Base-by-base conservation (phyloP, 1,140 invertebrate genomes). In the Steinernema khuongi region DNA sequence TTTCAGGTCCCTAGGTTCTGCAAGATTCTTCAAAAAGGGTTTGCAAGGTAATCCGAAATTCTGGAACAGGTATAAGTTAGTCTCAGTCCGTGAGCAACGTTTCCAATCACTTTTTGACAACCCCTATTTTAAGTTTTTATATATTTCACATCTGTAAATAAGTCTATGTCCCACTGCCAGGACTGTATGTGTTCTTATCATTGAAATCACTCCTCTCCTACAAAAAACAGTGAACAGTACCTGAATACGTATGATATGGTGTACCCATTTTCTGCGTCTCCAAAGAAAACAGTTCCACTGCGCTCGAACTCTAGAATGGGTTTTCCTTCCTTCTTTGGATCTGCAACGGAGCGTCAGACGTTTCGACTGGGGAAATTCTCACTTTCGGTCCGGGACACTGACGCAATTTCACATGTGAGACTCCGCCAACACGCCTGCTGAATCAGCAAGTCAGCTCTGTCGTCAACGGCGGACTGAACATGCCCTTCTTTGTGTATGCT, bases 401-500 rank as follows among this genome's bases (percentile, higher is more conserved):
- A 70, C 17, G 74, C 44, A 26, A 72, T 22, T 44, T 75, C 74
- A 68, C 66, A 68, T 26, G 70, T 72, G 7, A 75, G 28, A 29
- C 70, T 72, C 19, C 70, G 29, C 29, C 30, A 66, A 36, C 74
- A 72, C 1, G 74, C 74, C 31, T 32, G 36, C 28, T 67, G 36
- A 26, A 75, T 29, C 17, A 70, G 31, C 68, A 68, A 50, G 29
- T 75, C 60, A 22, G 72, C 74, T 50, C 22, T n/a, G 7, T 75
- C 74, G 68, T 72, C 66, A 2, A 75, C 30, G 43, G 74, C 68
- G 26, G 68, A 31, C 74, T 75, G 73, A 67, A 71, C 70, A 67
- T 18, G 31, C 19, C 7, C 19, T n/a, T 32, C 29, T 32, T 67
- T 28, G n/a, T 68, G 19, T 68, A 33, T 32, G 43, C 2, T 11